These are phyloP conservation scores for Cacoxenus indagator DNA, from an alignment of 2,888 invertebrate species.

Conservation along the genomic window DNA sequence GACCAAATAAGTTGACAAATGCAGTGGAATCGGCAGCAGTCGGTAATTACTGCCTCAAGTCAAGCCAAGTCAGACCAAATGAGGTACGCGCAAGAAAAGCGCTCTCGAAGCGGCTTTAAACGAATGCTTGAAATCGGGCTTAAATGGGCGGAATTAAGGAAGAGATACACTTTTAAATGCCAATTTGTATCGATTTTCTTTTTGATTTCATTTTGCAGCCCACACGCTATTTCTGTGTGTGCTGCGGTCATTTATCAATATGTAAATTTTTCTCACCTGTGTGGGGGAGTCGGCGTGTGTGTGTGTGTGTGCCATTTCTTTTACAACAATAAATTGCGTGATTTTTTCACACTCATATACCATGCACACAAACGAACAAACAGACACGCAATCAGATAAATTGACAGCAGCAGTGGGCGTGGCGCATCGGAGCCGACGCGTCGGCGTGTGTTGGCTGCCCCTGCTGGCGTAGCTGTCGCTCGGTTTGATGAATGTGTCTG, in stretches of 20 bases:
- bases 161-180: background rate
- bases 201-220: background rate
- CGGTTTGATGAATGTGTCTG: slow-evolving; percentile 21
- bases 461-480: slow-evolving; percentile 1
- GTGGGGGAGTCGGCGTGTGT: background rate
- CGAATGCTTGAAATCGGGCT: no score
- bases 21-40: background rate
- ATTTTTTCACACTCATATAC: background rate
- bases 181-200: slow-evolving; percentile 8
- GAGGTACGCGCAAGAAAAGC: background rate
- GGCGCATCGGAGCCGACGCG: background rate
- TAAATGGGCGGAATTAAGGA: no score
- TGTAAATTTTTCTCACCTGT: slow-evolving; percentile 13
- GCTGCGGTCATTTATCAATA: slow-evolving; percentile 11
- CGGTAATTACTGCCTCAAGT: background rate
- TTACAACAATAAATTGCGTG: slow-evolving; percentile 18
- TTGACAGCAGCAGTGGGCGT: slow-evolving; percentile 5
- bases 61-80: background rate
- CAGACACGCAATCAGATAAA: slow-evolving; percentile 21
- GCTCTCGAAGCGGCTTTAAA: background rate
- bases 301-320: background rate
- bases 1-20: slow-evolving; percentile 20
- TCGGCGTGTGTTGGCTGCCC: background rate
- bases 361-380: background rate
- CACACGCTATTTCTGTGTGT: background rate